phyloP scores from a whole-genome alignment of 2,888 invertebrate genomes.

The Lasioglossum pauxillum region DNA sequence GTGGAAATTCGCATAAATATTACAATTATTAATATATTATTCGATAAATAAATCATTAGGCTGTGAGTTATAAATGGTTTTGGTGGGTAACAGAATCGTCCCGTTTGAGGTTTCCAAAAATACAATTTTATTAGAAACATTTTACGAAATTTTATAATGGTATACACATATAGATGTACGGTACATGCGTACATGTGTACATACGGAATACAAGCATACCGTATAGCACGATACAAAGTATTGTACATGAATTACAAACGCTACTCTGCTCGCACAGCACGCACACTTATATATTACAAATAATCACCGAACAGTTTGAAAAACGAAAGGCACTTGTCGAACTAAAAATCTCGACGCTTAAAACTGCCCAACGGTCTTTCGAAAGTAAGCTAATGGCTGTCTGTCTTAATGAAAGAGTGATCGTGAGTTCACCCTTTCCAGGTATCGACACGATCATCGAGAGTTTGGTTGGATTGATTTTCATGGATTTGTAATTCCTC shows the following conservation, averaged over 20 bases:
- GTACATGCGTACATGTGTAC: conserved; percentile 39
- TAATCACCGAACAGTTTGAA: conserved; percentile 27
- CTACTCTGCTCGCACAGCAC: conserved; percentile 54
- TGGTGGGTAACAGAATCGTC: not conserved
- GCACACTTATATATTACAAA: conserved; percentile 40
- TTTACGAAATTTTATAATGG: conserved; percentile 64
- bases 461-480: conserved; percentile 18
- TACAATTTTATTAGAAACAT: conserved; percentile 61
- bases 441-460: conserved; percentile 11
- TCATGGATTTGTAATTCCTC: not conserved
- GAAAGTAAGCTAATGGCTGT: conserved; percentile 1
- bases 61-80: not conserved
- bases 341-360: conserved; percentile 31
- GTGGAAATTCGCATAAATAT: not conserved
- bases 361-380: not conserved
- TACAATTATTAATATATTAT: not conserved
- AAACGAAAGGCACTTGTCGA: conserved; percentile 44
- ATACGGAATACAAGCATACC: conserved; percentile 36
- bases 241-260: conserved; percentile 57
- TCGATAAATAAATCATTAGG: not conserved
- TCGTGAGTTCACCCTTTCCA: conserved; percentile 7
- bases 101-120: conserved; percentile 34
- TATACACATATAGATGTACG: conserved; percentile 37
- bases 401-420: not conserved
- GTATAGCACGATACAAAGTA: conserved; percentile 67